Percentiles rank a stretch among this genome's conserved stretches.
Conservation (phyloP, 2,888 invertebrate species). For the Beris morrisii region DNA sequence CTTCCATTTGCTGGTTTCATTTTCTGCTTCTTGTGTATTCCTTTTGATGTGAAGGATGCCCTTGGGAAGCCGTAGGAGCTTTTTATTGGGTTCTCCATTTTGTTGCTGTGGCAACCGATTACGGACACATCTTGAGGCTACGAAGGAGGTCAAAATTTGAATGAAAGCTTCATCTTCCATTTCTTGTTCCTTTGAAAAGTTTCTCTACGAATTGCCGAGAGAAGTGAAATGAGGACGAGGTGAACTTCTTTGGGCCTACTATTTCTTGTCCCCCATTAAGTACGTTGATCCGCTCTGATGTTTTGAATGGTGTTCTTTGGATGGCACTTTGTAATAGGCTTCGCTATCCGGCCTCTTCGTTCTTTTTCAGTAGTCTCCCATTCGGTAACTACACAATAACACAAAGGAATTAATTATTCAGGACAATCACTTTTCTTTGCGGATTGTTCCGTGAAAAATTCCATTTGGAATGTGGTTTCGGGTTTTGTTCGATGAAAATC, state of each 20-base stretch:
- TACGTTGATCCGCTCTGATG: conserved; percentile 3
- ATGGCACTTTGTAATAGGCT: neutral
- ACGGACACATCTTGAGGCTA: conserved; percentile 16
- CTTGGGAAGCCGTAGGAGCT: conserved; percentile 15
- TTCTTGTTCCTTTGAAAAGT: neutral
- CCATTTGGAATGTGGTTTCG: neutral
- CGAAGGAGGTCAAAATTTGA: conserved; percentile 3
- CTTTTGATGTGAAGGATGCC: conserved; percentile 14
- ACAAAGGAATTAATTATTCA: conserved; percentile 17
- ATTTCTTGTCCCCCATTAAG: conserved; percentile 2
- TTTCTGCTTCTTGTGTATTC: conserved; percentile 5
- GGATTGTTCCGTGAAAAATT: conserved; percentile 1
- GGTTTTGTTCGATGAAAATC: neutral
- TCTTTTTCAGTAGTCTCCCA: neutral
- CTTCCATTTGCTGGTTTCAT: neutral
- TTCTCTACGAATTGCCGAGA: neutral
- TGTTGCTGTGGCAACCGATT: conserved; percentile 12
- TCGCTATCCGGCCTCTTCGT: too few species aligned
- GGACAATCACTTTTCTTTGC: conserved; percentile 17
- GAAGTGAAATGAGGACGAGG: neutral
- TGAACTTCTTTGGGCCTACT: too few species aligned
- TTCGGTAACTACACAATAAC: neutral
- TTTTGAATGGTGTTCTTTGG: conserved; percentile 1
- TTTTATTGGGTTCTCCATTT: conserved; percentile 1
- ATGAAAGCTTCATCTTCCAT: neutral